These are phyloP conservation scores for Phengaris alcon DNA, from an alignment of 2,888 invertebrate species.

Conservation along the genomic window DNA sequence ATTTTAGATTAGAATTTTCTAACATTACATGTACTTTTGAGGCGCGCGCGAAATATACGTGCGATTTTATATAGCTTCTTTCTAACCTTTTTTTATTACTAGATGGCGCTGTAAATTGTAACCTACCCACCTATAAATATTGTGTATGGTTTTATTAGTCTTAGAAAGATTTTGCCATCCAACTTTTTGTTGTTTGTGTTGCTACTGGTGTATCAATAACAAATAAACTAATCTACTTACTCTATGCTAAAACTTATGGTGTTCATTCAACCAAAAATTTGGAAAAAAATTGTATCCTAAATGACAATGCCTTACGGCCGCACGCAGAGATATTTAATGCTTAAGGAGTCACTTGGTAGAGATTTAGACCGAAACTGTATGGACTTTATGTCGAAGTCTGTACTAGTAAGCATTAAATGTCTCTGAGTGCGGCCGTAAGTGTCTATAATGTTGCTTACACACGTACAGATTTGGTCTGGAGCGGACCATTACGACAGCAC, in stretches of 20 bases:
- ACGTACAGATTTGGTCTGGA: no score
- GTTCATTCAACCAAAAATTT: neutral
- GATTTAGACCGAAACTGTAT: no score
- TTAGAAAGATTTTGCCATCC: neutral
- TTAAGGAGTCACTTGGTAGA: neutral
- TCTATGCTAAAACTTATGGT: neutral
- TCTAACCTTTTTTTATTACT: neutral
- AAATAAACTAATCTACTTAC: neutral
- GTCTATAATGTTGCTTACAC: no score
- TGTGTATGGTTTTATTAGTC: neutral
- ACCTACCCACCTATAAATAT: conserved; percentile 2
- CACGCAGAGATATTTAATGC: neutral
- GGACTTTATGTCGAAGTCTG: no score
- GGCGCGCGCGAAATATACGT: neutral
- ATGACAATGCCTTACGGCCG: neutral
- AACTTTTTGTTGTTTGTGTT: neutral
- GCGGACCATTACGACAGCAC: no score
- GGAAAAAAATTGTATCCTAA: neutral
- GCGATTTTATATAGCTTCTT: conserved; percentile 7
- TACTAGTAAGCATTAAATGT: no score
- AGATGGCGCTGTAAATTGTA: conserved; percentile 1
- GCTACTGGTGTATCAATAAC: neutral
- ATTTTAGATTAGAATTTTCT: neutral
- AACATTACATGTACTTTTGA: neutral
- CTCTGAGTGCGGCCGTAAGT: no score